Evolutionary conservation across 2,797 vertebrate species (phyloP).

Genomic region (Trachurus trachurus): DNA sequence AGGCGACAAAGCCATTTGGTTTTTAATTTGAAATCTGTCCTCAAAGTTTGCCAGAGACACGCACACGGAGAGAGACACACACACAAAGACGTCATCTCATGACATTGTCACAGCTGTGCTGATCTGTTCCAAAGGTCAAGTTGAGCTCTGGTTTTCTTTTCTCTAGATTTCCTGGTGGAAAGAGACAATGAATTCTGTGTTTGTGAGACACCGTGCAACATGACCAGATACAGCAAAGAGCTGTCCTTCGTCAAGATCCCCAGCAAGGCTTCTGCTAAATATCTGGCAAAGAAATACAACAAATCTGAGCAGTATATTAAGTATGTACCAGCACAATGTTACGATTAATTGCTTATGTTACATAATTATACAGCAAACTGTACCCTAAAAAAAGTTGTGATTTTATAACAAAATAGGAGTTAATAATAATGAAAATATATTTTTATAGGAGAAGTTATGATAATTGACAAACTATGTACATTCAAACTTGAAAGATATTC

Average conservation of each 20-base stretch:
- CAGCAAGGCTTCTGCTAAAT: slow-evolving; percentile 98
- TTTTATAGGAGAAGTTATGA: no score
- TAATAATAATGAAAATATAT: no score
- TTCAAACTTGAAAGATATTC: no score
- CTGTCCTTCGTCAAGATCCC: slow-evolving; percentile 99
- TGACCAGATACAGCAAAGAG: slow-evolving; percentile 97
- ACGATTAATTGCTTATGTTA: no score
- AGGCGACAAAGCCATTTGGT: no score
- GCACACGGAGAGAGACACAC: slow-evolving; percentile 4
- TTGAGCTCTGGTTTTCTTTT: slow-evolving; percentile 43
- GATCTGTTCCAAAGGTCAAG: slow-evolving; percentile 47
- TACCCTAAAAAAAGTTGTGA: no score
- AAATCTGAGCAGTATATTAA: slow-evolving; percentile 98
- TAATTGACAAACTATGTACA: no score
- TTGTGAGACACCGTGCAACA: slow-evolving; percentile 98
- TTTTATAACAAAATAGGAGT: no score
- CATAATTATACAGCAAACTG: no score
- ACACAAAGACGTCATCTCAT: background rate
- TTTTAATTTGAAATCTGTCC: no score
- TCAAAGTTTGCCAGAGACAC: background rate
- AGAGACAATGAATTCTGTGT: slow-evolving; percentile 96
- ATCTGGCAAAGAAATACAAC: slow-evolving; percentile 99
- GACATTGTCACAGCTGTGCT: slow-evolving; percentile 16
- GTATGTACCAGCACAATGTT: slow-evolving; percentile 81
- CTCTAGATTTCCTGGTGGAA: slow-evolving; percentile 96